A percentile compares a stretch with the other conserved stretches of the same genome.
Evolutionary conservation across 1,140 invertebrate genomes (phyloP).

Genomic region (Apis laboriosa): DNA sequence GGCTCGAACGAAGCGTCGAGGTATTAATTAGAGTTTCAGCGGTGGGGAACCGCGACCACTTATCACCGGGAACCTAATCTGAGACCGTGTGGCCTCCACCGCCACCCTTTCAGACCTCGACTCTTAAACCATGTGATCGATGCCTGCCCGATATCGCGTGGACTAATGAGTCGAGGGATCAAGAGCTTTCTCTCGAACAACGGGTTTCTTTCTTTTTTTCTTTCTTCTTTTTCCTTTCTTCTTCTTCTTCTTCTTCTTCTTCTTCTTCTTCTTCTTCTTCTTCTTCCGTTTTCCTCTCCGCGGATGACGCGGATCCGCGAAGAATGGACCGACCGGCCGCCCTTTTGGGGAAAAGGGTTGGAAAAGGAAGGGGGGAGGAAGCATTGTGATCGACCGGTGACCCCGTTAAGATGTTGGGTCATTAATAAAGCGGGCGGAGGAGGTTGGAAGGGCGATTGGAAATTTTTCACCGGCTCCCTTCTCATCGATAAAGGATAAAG

Average conservation of each 20-base stretch:
- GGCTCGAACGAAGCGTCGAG: conserved; percentile 79
- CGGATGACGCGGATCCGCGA: not conserved
- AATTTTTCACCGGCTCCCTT: conserved; percentile 12
- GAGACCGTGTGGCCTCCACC: conserved; percentile 37
- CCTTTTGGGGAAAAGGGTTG: not conserved
- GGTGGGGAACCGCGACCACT: conserved; percentile 77
- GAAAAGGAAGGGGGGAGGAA: not conserved
- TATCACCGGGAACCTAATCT: conserved; percentile 75
- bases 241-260: no score
- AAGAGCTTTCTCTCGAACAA: conserved; percentile 8
- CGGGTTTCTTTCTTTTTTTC: not conserved
- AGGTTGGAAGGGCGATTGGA: not conserved
- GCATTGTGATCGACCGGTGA: conserved; percentile 26
- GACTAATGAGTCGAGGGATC: conserved; percentile 15
- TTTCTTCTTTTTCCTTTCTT: not conserved
- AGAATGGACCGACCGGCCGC: not conserved
- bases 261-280: no score
- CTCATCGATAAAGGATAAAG: not conserved
- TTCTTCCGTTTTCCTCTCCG: not conserved
- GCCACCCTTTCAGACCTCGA: conserved; percentile 35
- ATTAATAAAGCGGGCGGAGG: conserved; percentile 7
- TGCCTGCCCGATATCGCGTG: conserved; percentile 45
- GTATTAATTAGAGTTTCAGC: conserved; percentile 81
- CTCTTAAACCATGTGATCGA: conserved; percentile 68
- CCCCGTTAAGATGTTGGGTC: conserved; percentile 12